Evolutionary conservation across 2,888 invertebrate genomes (phyloP), one percentile per base, ranked within the genome.

Genomic region (Branchinecta sandiegonensis): DNA sequence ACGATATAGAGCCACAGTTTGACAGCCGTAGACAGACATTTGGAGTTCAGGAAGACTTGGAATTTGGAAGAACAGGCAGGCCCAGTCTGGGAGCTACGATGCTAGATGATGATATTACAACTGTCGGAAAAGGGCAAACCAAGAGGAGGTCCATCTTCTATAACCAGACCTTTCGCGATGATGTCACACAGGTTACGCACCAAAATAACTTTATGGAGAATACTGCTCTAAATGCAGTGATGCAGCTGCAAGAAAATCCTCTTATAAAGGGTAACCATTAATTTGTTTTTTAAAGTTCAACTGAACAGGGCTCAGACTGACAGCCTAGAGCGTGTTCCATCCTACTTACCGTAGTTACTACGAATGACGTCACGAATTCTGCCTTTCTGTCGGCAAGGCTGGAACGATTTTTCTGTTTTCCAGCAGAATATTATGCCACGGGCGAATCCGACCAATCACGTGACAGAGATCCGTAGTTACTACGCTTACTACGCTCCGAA

Each of bases 191-290:
- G 63, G n/a, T 56, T 17, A 23, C 8, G 63, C 14, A 56, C n/a
- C 63, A 56, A 56, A 17, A n/a, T 23, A 56, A 10, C 63, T 56
- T 56, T 23, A 56, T 56, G 63, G 23, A 56, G 8, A 56, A 56
- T 56, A 56, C 63, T 56, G 63, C 63, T 10, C 23, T 56, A 10
- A 23, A 56, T 56, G 63, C 63, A 56, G 23, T 56, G n/a, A 56
- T 56, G 63, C 63, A 56, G 63, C 23, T 56, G 0, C 14, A 56
- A 56, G 63, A 56, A 9, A 56, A 56, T 56, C 63, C 63, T 10
- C 23, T 56, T 9, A 56, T 56, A 56, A 56, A 56, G 10, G 63
- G 63, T 56, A 56, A 23, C 8, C 63, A 37, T 37, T 37, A 37
- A 37, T 37, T 37, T 37, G 6, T 37, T 37, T 37, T 4, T 37